Evolutionary conservation across 2,797 vertebrate species (phyloP).

Genomic region (Chaenodraco wilsoni): DNA sequence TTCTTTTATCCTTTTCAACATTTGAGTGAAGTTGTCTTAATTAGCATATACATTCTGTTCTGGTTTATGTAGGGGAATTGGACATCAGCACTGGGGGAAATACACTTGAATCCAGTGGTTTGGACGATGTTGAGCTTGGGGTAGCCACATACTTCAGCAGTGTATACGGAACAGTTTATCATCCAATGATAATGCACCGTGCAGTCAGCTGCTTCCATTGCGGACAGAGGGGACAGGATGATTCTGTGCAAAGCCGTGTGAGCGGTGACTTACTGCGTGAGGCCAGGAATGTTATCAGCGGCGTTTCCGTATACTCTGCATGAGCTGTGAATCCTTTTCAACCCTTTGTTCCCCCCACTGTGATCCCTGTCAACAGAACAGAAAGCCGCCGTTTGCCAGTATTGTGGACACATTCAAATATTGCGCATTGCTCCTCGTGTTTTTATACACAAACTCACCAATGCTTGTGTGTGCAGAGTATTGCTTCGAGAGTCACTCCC

Average conservation of each 20-base stretch:
- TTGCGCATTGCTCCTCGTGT: not conserved
- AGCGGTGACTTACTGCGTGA: conserved; percentile 90
- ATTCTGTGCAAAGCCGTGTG: conserved; percentile 17
- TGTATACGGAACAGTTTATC: conserved; percentile 6
- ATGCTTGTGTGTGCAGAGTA: conserved; percentile 98
- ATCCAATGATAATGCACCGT: conserved; percentile 33
- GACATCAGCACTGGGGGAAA: not conserved
- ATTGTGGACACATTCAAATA: not conserved
- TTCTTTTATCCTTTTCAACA: too few relatives aligned
- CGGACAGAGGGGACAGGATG: conserved; percentile 26
- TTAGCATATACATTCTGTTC: too few relatives aligned
- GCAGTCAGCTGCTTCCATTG: conserved; percentile 53
- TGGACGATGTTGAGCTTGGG: not conserved
- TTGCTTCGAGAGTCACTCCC: conserved; percentile 90
- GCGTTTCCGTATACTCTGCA: conserved; percentile 93
- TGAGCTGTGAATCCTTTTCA: conserved; percentile 86
- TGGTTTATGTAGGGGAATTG: not conserved
- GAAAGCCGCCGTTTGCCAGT: conserved; percentile 7
- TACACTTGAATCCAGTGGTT: not conserved
- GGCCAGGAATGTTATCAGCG: conserved; percentile 92
- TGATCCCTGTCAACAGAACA: conserved; percentile 86
- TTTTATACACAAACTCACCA: conserved; percentile 85
- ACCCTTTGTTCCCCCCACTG: conserved; percentile 91
- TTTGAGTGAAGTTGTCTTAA: too few relatives aligned
- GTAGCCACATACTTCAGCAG: conserved; percentile 4